Evolutionary conservation across 2,797 vertebrate species (phyloP).

Genomic region (Loris lydekkerianus): DNA sequence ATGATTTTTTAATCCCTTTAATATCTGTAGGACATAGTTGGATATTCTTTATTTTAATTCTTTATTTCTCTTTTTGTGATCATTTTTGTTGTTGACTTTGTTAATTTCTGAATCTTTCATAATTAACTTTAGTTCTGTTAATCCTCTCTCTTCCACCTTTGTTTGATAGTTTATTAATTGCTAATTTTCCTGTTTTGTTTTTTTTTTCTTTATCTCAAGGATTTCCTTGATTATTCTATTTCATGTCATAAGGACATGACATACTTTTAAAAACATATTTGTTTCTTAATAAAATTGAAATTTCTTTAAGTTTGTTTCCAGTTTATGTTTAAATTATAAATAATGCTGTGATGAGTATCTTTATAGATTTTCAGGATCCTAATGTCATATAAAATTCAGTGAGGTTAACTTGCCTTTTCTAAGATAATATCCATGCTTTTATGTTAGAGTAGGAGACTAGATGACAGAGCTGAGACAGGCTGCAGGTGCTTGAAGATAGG

Average conservation of each 20-base stretch:
- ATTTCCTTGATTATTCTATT: conserved; percentile 1
- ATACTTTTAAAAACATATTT: neutral
- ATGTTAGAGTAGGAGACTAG: neutral
- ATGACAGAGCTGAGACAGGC: neutral
- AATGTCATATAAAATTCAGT: neutral
- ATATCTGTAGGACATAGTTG: neutral
- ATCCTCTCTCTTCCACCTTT: neutral
- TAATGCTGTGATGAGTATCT: neutral
- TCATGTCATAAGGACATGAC: neutral
- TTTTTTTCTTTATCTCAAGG: neutral
- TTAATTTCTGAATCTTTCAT: neutral
- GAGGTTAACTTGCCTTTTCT: neutral
- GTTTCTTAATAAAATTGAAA: neutral
- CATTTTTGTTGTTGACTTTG: neutral
- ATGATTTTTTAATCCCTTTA: neutral
- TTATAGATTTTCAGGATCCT: neutral
- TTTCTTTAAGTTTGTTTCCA: neutral
- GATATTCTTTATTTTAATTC: neutral
- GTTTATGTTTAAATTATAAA: neutral
- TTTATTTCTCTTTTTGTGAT: neutral
- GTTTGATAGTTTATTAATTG: neutral
- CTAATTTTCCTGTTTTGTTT: neutral
- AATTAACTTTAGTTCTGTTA: neutral
- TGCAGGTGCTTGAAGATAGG: neutral
- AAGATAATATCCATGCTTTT: neutral